Evolutionary conservation across 1,140 invertebrate species (phyloP).

Genomic region (Uloborus diversus): DNA sequence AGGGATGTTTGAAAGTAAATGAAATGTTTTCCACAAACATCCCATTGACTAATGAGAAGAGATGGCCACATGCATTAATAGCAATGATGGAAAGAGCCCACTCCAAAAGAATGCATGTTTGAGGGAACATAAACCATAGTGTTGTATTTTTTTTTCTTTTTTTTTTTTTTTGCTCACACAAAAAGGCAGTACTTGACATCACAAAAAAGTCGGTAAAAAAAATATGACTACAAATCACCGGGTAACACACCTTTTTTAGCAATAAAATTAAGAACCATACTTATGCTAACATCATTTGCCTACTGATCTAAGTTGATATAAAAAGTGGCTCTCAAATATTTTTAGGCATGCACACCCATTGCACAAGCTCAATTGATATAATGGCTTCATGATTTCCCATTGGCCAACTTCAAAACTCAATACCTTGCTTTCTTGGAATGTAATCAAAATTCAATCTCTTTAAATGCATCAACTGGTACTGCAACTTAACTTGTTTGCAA

Average conservation of each 20-base stretch:
- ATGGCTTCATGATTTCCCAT: too few species aligned
- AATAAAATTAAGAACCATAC: neutral
- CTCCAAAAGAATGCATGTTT: slow-evolving; percentile 2
- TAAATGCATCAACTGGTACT: neutral
- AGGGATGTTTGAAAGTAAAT: neutral
- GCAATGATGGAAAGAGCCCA: neutral
- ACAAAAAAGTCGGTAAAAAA: slow-evolving; percentile 18
- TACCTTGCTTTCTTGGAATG: neutral
- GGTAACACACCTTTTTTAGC: slow-evolving; percentile 6
- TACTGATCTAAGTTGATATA: too few species aligned
- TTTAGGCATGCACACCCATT: slow-evolving; percentile 38
- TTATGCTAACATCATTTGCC: neutral
- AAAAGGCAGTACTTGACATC: slow-evolving; percentile 3
- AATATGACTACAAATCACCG: slow-evolving; percentile 35
- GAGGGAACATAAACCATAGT: neutral
- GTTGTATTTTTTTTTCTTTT: too few species aligned
- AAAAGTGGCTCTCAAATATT: slow-evolving; percentile 1
- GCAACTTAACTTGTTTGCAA: neutral
- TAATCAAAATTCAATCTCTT: slow-evolving; percentile 8
- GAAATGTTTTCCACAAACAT: slow-evolving; percentile 2
- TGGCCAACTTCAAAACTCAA: neutral
- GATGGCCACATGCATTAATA: neutral
- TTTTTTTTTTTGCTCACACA: too few species aligned
- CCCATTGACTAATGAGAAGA: neutral
- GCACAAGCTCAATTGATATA: slow-evolving; percentile 17